Evolutionary conservation across 2,888 invertebrate genomes (phyloP).

Genomic region (Rhogogaster chlorosoma): DNA sequence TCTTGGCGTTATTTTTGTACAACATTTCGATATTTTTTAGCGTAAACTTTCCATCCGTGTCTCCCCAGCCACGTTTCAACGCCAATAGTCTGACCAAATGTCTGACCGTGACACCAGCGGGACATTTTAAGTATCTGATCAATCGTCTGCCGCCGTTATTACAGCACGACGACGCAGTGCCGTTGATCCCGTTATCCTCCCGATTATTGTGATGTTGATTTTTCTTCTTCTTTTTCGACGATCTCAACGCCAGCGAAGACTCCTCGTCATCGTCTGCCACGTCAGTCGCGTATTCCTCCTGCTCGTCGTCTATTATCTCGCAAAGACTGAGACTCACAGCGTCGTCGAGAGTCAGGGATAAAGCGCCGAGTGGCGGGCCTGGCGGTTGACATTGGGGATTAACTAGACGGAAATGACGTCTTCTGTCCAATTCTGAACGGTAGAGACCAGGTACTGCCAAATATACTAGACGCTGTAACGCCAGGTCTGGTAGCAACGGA

Average conservation of each 20-base stretch:
- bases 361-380: constrained; percentile 66
- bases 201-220: not conserved
- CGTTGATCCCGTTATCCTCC: constrained; percentile 28
- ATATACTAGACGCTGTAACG: constrained; percentile 70
- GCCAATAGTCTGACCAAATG: constrained; percentile 93
- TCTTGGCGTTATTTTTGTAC: constrained; percentile 58
- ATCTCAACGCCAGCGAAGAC: not conserved
- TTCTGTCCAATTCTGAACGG: constrained; percentile 69
- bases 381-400: constrained; percentile 70
- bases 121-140: constrained; percentile 91
- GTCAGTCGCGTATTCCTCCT: not conserved
- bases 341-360: constrained; percentile 70
- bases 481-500: constrained; percentile 67
- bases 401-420: constrained; percentile 69
- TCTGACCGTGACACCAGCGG: constrained; percentile 93
- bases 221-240: not conserved
- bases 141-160: constrained; percentile 69
- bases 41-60: constrained; percentile 59
- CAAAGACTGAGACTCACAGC: constrained; percentile 70
- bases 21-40: constrained; percentile 69
- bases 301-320: constrained; percentile 59
- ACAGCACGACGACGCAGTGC: not conserved
- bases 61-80: constrained; percentile 73
- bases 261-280: not conserved
- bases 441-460: constrained; percentile 73